These are phyloP conservation scores for Mormyrus iriodes DNA, from an alignment of 2,113 vertebrate species.

Conservation along the genomic window DNA sequence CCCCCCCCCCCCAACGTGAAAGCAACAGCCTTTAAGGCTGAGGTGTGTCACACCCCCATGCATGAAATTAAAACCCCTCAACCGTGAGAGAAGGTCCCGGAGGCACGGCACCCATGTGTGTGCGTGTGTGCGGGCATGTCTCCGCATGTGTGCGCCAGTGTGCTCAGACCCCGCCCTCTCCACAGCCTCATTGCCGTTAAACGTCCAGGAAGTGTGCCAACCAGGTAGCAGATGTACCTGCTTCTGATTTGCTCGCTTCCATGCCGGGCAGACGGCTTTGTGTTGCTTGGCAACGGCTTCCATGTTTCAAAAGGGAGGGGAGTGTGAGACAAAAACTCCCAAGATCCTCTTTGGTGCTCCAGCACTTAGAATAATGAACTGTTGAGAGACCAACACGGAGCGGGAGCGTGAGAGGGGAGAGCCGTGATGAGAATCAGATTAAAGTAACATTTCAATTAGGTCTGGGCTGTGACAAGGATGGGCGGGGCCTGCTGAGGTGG, in stretches of 20 bases:
- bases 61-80: conserved; percentile 19
- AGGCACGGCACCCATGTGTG: background rate
- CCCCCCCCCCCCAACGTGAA: background rate
- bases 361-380: conserved; percentile 8
- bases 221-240: background rate
- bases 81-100: background rate
- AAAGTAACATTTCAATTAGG: conserved; percentile 27
- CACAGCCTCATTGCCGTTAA: background rate
- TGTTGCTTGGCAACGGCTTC: conserved; percentile 30
- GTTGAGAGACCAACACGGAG: background rate
- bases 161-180: background rate
- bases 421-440: conserved; percentile 18
- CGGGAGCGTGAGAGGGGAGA: background rate
- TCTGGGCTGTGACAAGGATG: background rate
- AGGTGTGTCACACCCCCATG: conserved; percentile 4
- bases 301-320: background rate
- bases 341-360: background rate
- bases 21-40: background rate
- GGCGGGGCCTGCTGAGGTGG: background rate
- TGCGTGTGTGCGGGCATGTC: background rate
- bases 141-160: background rate
- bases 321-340: background rate
- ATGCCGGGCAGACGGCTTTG: conserved; percentile 1
- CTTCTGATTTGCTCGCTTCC: background rate
- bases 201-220: background rate